These are phyloP conservation scores for Calcarius lapponicus DNA, from an alignment of 2,797 vertebrate genomes.

Conservation along the genomic window DNA sequence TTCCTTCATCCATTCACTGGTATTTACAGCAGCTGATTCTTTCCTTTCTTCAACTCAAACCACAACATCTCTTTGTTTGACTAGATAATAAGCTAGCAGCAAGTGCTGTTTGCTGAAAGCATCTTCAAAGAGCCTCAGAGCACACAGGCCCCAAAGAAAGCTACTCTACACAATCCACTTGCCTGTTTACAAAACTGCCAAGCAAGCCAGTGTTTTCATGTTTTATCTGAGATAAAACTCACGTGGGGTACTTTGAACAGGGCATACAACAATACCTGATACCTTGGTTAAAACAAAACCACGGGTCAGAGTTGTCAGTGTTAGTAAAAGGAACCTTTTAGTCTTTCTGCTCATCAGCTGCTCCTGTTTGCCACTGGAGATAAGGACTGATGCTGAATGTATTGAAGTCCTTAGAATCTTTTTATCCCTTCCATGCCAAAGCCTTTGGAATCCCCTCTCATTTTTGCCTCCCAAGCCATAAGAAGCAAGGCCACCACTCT, in stretches of 20 bases:
- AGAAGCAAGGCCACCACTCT: neutral
- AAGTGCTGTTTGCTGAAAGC: neutral
- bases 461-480: neutral
- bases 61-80: neutral
- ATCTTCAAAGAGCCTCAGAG: neutral
- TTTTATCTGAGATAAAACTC: conserved; percentile 36
- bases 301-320: neutral
- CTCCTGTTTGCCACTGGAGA: neutral
- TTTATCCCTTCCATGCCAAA: neutral
- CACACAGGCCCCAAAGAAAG: neutral
- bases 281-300: neutral
- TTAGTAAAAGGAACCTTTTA: neutral
- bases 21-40: neutral
- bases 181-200: conserved; percentile 45
- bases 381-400: neutral
- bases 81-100: neutral
- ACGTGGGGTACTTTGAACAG: neutral
- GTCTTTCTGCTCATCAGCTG: neutral
- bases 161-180: neutral
- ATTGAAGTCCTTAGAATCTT: neutral
- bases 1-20: neutral
- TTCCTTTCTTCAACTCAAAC: neutral
- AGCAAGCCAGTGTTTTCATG: conserved; percentile 15
- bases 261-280: neutral
- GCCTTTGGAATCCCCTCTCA: neutral